Base-by-base conservation (phyloP, 1,140 invertebrate genomes). In the Conus ventricosus region DNA sequence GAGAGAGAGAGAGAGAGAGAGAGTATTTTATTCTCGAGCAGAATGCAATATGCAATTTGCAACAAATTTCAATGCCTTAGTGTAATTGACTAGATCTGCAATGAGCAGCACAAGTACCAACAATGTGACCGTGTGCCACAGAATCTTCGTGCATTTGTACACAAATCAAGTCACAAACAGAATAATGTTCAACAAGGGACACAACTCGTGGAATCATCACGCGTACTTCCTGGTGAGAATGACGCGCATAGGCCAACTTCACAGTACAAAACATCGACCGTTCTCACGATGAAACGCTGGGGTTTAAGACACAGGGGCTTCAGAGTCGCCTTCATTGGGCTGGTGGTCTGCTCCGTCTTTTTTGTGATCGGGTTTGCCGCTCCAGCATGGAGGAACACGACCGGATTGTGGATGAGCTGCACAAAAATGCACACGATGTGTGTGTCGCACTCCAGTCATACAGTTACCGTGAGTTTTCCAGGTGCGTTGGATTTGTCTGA, bases 231-330 rank as follows among this genome's bases (percentile, higher is more conserved):
- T 81, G 80, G 51, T 54, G 54, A 81, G 54, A 51, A 51, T 51
- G 80, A 23, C 80, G 10, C 80, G 15, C 51, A 23, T 51, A 20
- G 39, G 39, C 39, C 39, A 39, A 0, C 39, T 39, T 3, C 39
- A 39, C 39, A 39, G 39, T 81, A 3, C 25, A 27, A 27, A 78
- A 20, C 6, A 13, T 8, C 13, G 39, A 81, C 0, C 39, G 23
- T 3, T 53, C 8, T 53, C 80, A 54, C 80, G 4, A 81, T 81
- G 80, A 81, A 81, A 55, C 80, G 80, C 27, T 81, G 80, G 80
- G 39, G 80, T 53, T 51, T 81, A 25, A 81, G 80, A 81, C 80
- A 81, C 80, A 81, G 51, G 51, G 80, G 80, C 23, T 81, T 81
- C 80, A 81, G 80, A 51, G 51, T 81, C 39, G 80, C 10, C 4